Base-by-base conservation (phyloP, 1,140 invertebrate species). In the Trichoplusia ni region DNA sequence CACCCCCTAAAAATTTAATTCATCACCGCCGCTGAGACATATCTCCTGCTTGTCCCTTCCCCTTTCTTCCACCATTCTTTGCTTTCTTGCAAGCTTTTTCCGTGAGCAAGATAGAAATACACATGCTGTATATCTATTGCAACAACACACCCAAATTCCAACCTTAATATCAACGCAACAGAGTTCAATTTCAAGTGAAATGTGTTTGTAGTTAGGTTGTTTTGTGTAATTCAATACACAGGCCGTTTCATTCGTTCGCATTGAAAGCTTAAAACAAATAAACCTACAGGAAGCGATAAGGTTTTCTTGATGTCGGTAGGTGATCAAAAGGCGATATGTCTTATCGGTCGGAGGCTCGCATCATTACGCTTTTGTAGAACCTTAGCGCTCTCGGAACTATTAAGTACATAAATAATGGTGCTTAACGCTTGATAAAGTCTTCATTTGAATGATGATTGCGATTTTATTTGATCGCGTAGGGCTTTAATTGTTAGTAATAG, bases 1-100 rank as follows among this genome's bases (percentile, higher is more conserved):
- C 80, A 75, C 85, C 87, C 85, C 75, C 83, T 84, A 90, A 90
- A 90, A 90, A 90, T 90, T 90, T 90, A 90, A 90, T 90, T 90
- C 87, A 90, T 90, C 87, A 90, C 84, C 70, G 69, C 74, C 78
- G 76, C 76, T 79, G 84, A 88, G 84, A 88, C 84, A 86, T 82
- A 84, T 88, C 84, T 80, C 77, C 85, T 77, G 71, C 59, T 68
- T 72, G 79, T 85, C 82, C 78, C 78, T 77, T 79, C 86, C 86
- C 84, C 77, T 85, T 86, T 86, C 80, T 87, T 85, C 71, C 79
- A 68, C 84, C 82, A 82, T 89, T 87, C 87, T 90, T 89, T 86
- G 76, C 81, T 86, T 90, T 88, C 87, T 88, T 89, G 82, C 82
- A 81, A 82, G 82, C 82, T 87, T 88, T 88, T 89, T 89, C 77